Percentiles rank a stretch among this genome's conserved stretches.
Conservation (phyloP, 1,140 invertebrate species). For the Bombus confusus region DNA sequence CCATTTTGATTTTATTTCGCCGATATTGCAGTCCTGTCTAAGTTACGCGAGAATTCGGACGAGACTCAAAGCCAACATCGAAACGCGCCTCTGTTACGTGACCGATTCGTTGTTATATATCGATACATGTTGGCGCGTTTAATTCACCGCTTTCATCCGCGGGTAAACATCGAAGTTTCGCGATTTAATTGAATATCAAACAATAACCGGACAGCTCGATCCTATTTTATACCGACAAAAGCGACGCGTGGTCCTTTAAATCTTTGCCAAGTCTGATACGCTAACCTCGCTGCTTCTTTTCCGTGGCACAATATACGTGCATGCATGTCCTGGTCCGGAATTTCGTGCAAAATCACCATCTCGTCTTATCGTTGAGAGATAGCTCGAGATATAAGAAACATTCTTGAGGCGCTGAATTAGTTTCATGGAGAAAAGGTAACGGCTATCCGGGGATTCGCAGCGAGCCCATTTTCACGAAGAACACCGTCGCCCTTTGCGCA, state of each 20-base stretch:
- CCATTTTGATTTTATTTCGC: background rate
- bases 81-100: background rate
- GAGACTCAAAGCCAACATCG: background rate
- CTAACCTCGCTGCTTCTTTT: background rate
- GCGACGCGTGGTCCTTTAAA: constrained; percentile 9
- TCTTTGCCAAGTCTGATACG: background rate
- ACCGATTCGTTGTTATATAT: background rate
- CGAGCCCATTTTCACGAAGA: constrained; percentile 27
- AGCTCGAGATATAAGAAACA: background rate
- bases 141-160: constrained; percentile 26
- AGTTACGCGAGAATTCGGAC: background rate
- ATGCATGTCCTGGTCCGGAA: background rate
- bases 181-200: constrained; percentile 46
- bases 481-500: constrained; percentile 28
- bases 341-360: background rate
- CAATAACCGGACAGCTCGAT: constrained; percentile 20
- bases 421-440: background rate
- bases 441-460: no score
- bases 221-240: background rate
- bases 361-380: background rate
- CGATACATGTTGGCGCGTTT: constrained; percentile 9
- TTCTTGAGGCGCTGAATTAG: background rate
- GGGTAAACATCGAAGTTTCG: constrained; percentile 23
- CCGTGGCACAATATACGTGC: no score
- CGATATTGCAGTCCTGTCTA: background rate